Percentiles rank a stretch among this genome's conserved stretches.
These are phyloP conservation scores for Hirundichthys speculiger DNA, from an alignment of 2,113 vertebrate species.

Conservation along the genomic window DNA sequence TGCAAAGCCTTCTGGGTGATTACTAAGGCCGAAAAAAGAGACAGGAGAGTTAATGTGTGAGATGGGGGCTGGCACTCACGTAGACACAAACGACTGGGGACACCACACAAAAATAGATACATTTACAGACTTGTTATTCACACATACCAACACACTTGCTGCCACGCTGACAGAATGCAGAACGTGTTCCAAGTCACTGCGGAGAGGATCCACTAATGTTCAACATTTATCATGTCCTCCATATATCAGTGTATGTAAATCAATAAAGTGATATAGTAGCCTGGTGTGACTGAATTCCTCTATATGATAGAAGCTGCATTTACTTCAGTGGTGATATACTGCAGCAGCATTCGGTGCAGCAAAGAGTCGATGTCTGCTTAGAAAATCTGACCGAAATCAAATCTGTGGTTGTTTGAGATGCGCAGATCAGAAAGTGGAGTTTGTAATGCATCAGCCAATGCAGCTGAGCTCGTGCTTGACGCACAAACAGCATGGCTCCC, in stretches of 20 bases:
- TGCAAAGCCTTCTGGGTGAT: slow-evolving; percentile 80
- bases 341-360: too few species aligned
- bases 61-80: slow-evolving; percentile 30
- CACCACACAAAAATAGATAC: slow-evolving; percentile 33
- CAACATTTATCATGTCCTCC: slow-evolving; percentile 47
- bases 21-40: slow-evolving; percentile 72
- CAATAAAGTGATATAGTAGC: slow-evolving; percentile 59
- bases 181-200: slow-evolving; percentile 18
- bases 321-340: slow-evolving; percentile 33
- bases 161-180: slow-evolving; percentile 11
- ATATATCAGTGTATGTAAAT: slow-evolving; percentile 62
- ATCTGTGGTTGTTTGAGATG: slow-evolving; percentile 12
- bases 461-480: slow-evolving; percentile 47
- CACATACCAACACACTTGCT: slow-evolving; percentile 22
- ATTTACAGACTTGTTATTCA: slow-evolving; percentile 40
- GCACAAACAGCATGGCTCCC: slow-evolving; percentile 57
- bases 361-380: slow-evolving; percentile 10
- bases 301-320: slow-evolving; percentile 12
- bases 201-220: slow-evolving; percentile 50
- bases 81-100: slow-evolving; percentile 18
- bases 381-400: slow-evolving; percentile 27
- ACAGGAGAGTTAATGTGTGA: slow-evolving; percentile 63
- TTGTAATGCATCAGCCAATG: slow-evolving; percentile 14
- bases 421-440: slow-evolving; percentile 28
- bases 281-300: slow-evolving; percentile 26